Percentiles rank a stretch among this genome's conserved stretches.
These are phyloP conservation scores for Limanda limanda DNA, from an alignment of 2,113 vertebrate genomes.

Conservation along the genomic window DNA sequence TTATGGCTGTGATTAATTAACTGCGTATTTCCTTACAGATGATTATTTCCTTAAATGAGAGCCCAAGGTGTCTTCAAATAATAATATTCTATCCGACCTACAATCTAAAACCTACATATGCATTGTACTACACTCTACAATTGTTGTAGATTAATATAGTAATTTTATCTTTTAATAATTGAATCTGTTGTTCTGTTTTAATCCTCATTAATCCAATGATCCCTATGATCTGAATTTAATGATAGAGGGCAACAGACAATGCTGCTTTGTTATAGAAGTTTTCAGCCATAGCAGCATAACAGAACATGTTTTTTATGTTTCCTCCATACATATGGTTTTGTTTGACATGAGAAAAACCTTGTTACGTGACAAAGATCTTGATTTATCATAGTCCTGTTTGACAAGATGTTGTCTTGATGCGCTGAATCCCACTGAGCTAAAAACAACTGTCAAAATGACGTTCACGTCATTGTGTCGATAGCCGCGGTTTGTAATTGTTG, in stretches of 20 bases:
- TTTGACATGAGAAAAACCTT: neutral
- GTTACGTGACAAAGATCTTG: neutral
- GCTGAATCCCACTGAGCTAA: neutral
- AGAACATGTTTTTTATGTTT: neutral
- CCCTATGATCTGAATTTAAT: too few species aligned
- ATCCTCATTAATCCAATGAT: neutral
- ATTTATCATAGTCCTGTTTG: too few species aligned
- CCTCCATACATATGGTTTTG: too few species aligned
- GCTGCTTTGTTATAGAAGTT: too few species aligned
- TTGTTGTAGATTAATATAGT: too few species aligned
- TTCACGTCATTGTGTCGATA: conserved; percentile 46
- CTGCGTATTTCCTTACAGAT: neutral
- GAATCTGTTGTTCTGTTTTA: neutral
- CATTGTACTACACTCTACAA: too few species aligned
- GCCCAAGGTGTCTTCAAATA: too few species aligned
- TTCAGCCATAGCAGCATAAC: too few species aligned
- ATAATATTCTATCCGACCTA: too few species aligned
- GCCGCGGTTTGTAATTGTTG: conserved; percentile 40
- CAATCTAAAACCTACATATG: too few species aligned
- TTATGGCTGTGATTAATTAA: neutral
- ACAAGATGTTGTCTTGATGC: too few species aligned
- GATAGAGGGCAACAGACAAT: neutral
- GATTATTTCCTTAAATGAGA: too few species aligned
- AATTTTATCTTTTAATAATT: neutral
- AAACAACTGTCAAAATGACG: neutral